Base-by-base conservation (phyloP, 2,888 invertebrate species). In the Acleris laterana region DNA sequence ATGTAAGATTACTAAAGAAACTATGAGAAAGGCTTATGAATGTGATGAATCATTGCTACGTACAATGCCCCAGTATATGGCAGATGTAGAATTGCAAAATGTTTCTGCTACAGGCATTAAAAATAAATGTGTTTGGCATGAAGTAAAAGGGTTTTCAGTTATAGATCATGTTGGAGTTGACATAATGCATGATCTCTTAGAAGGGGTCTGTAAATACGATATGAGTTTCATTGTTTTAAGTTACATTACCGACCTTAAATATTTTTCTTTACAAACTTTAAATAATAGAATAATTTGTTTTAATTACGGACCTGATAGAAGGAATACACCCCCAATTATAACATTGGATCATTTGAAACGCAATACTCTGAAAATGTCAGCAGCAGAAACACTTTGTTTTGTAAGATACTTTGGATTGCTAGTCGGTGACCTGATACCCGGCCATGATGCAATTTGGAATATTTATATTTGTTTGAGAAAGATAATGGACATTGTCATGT, bases 141-240 rank as follows among this genome's bases (percentile, higher is more conserved):
- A 50, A 42, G 62, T 53, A 16, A 32, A 17, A 9, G 53, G 53
- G 16, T 53, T 53, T 53, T 53, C 53, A 53, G 53, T 53, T 32
- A 28, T 65, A 25, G 32, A 50, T 50, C 62, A 66, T 19, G 57
- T 66, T 19, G 66, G 66, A 28, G 66, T 67, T 46, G 61, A 68
- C 25, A 44, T 60, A n/a, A 68, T 68, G 63, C 63, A 68, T 56
- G 67, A 63, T 55, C 25, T 68, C 13, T 46, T 60, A 51, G 63
- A 68, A 32, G 63, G 59, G 17, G 51, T 68, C 6, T 42, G 38
- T 42, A 63, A 63, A 55, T 60, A 68, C 28, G 50, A 42, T 28
- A 46, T 63, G 51, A 25, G 17, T 38, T 62, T 62, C n/a, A 59
- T 67, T 57, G n/a, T 66, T 38, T 13, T 66, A 42, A 48, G 19